Evolutionary conservation across 2,113 vertebrate species (phyloP).

Genomic region (Podarcis raffonei): DNA sequence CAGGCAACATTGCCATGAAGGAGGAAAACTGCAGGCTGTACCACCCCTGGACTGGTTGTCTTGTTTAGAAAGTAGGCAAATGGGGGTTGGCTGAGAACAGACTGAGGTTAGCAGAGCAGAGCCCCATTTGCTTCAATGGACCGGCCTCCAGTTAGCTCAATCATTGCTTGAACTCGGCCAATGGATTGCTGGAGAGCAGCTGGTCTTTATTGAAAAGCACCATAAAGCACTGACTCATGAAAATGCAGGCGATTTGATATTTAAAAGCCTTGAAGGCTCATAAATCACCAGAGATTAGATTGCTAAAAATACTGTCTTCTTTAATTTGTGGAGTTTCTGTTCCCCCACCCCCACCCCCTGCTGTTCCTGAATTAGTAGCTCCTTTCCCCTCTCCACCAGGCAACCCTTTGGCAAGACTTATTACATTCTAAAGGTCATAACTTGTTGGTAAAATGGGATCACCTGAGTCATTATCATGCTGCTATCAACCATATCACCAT

Average conservation of each 20-base stretch:
- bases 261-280: rapidly evolving
- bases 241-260: rapidly evolving
- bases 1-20: no score
- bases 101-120: no score
- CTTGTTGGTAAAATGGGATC: background rate
- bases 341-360: background rate
- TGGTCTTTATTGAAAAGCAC: conserved; percentile 15
- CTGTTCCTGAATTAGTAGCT: background rate
- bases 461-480: background rate
- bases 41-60: no score
- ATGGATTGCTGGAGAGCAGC: conserved; percentile 24
- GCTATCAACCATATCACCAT: background rate
- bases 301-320: rapidly evolving
- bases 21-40: no score
- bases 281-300: background rate
- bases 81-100: no score
- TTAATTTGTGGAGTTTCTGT: background rate
- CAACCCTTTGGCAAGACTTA: background rate
- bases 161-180: background rate
- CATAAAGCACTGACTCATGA: background rate
- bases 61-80: no score
- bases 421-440: background rate
- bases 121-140: no score
- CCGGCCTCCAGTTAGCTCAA: background rate
- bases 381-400: rapidly evolving